A percentile compares a stretch with the other conserved stretches of the same genome.
phyloP scores from a whole-genome alignment of 2,797 vertebrate genomes.

The Ctenopoma multispine region DNA sequence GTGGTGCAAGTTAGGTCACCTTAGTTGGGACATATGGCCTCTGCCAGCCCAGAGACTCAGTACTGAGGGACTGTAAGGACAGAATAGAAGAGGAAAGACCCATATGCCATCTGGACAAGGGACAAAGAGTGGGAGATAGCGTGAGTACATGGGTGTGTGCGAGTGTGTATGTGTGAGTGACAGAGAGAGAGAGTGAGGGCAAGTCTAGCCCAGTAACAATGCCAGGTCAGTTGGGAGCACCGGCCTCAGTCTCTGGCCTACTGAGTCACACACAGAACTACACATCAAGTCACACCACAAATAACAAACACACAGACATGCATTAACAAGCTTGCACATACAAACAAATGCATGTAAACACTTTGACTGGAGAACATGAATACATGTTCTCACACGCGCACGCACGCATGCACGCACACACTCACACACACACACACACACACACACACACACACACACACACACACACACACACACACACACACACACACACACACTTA shows the following conservation, averaged over 20 bases:
- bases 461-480: too few relatives aligned
- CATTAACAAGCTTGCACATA: slow-evolving; percentile 22
- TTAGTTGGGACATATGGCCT: slow-evolving; percentile 66
- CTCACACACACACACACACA: too few relatives aligned
- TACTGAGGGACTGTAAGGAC: slow-evolving; percentile 63
- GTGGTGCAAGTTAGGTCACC: slow-evolving; percentile 62
- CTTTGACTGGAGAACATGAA: slow-evolving; percentile 6
- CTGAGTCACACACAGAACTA: slow-evolving; percentile 13
- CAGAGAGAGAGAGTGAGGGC: slow-evolving; percentile 10
- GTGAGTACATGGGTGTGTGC: slow-evolving; percentile 17
- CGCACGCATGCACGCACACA: too few relatives aligned
- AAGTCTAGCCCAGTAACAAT: slow-evolving; percentile 67
- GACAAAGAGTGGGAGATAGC: slow-evolving; percentile 54
- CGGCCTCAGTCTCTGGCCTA: slow-evolving; percentile 32
- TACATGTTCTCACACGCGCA: slow-evolving; percentile 29
- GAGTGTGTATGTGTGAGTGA: not conserved
- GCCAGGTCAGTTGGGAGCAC: slow-evolving; percentile 59
- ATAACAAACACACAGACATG: not conserved
- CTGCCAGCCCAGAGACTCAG: slow-evolving; percentile 52
- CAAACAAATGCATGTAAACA: slow-evolving; percentile 31
- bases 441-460: too few relatives aligned
- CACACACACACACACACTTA: slow-evolving; percentile 32
- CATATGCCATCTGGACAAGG: slow-evolving; percentile 73
- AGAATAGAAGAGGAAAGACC: slow-evolving; percentile 57
- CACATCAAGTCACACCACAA: not conserved